A percentile compares a stretch with the other conserved stretches of the same genome.
Evolutionary conservation across 2,888 invertebrate species (phyloP).

Genomic region (Muschampia plurimacula): DNA sequence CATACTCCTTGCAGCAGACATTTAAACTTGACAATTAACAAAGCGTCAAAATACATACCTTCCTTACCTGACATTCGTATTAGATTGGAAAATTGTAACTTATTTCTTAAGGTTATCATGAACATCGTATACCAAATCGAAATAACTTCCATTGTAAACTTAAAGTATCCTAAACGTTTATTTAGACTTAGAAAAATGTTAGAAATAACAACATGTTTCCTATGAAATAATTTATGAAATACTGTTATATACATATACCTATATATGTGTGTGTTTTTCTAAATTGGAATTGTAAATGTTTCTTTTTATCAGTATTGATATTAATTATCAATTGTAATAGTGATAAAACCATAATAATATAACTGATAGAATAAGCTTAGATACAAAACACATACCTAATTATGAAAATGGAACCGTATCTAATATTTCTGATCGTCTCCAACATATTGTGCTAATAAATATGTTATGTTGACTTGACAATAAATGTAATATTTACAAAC

Average conservation of each 20-base stretch:
- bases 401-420: conserved; percentile 14
- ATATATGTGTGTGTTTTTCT: neutral
- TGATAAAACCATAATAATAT: neutral
- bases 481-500: conserved; percentile 80
- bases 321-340: neutral
- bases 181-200: too few species aligned
- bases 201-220: neutral
- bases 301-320: neutral
- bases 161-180: too few species aligned
- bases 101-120: too few species aligned
- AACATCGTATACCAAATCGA: too few species aligned
- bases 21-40: too few species aligned
- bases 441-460: conserved; percentile 65
- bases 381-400: conserved; percentile 2
- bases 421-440: conserved; percentile 44
- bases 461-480: conserved; percentile 84
- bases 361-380: conserved; percentile 37
- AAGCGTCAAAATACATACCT: too few species aligned
- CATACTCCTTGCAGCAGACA: too few species aligned
- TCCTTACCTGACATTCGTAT: too few species aligned
- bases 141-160: too few species aligned
- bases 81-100: too few species aligned
- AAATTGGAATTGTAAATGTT: neutral
- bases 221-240: neutral
- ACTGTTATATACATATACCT: neutral